Percentiles rank a stretch among this genome's conserved stretches.
Evolutionary conservation across 2,113 vertebrate genomes (phyloP).

Genomic region (Malurus elegans): DNA sequence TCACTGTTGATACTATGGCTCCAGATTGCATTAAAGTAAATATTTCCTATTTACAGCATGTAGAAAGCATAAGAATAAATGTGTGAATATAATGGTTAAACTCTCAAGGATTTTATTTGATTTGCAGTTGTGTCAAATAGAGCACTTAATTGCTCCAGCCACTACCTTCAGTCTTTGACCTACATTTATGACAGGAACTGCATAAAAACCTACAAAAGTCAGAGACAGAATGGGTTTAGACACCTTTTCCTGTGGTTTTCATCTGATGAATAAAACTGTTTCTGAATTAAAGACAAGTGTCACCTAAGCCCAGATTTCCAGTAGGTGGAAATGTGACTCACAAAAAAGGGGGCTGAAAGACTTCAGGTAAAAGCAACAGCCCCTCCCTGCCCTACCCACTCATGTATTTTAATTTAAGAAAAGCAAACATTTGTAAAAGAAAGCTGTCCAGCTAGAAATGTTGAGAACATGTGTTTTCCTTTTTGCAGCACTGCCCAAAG

Average conservation of each 20-base stretch:
- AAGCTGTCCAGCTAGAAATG: slow-evolving; percentile 8
- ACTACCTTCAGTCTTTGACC: neutral
- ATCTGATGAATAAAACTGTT: neutral
- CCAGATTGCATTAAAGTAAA: neutral
- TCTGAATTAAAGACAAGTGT: neutral
- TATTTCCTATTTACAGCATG: neutral
- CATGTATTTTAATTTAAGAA: slow-evolving; percentile 10
- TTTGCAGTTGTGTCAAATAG: neutral
- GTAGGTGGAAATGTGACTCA: neutral
- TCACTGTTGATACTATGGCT: neutral
- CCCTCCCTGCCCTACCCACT: neutral
- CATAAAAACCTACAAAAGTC: neutral
- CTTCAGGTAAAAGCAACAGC: neutral
- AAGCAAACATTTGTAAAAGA: slow-evolving; percentile 34
- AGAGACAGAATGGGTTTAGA: neutral
- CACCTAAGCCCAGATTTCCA: neutral
- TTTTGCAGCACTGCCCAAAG: slow-evolving; percentile 22
- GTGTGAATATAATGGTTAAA: neutral
- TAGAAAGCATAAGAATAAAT: neutral
- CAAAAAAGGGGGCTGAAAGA: neutral
- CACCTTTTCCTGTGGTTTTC: neutral
- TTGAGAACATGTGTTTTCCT: slow-evolving; percentile 30
- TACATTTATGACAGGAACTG: neutral
- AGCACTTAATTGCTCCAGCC: neutral
- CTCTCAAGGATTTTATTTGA: neutral